Percentiles rank a stretch among this genome's conserved stretches.
These are phyloP conservation scores for Zosterops borbonicus DNA, from an alignment of 2,113 vertebrate species.

Conservation along the genomic window DNA sequence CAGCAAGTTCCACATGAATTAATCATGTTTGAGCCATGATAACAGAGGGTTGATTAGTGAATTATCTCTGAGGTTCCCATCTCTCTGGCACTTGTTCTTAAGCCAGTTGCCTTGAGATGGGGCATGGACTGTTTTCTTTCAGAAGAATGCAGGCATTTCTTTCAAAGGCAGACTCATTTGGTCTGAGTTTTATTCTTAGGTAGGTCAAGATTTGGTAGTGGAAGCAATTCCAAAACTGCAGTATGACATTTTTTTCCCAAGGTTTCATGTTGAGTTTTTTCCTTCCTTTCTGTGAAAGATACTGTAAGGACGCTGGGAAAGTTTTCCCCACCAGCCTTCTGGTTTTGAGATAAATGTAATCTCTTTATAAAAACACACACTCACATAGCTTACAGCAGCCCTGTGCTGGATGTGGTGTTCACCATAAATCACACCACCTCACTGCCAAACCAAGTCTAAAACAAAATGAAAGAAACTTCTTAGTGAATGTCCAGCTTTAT, in stretches of 20 bases:
- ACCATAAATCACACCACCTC: not conserved
- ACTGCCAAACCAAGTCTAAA: not conserved
- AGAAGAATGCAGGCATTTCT: not conserved
- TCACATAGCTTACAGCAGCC: not conserved
- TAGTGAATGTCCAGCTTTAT: not conserved
- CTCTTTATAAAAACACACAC: constrained; percentile 3
- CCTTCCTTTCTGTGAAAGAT: not conserved
- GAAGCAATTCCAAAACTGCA: not conserved
- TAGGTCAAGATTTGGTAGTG: not conserved
- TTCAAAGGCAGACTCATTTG: not conserved
- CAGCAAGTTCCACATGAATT: constrained; percentile 43
- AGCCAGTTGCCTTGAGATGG: not conserved
- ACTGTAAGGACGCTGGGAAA: not conserved
- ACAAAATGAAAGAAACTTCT: not conserved
- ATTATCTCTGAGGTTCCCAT: not conserved
- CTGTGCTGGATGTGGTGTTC: not conserved
- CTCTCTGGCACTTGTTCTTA: not conserved
- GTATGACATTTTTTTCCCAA: not conserved
- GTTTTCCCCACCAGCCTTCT: not conserved
- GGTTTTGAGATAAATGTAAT: constrained; percentile 27
- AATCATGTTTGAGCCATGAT: constrained; percentile 8
- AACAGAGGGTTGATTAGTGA: not conserved
- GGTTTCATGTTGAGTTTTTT: not conserved
- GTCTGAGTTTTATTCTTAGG: not conserved
- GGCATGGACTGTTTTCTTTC: not conserved